phyloP scores from a whole-genome alignment of 1,140 invertebrate genomes.

The Caenorhabditis tropicalis region DNA sequence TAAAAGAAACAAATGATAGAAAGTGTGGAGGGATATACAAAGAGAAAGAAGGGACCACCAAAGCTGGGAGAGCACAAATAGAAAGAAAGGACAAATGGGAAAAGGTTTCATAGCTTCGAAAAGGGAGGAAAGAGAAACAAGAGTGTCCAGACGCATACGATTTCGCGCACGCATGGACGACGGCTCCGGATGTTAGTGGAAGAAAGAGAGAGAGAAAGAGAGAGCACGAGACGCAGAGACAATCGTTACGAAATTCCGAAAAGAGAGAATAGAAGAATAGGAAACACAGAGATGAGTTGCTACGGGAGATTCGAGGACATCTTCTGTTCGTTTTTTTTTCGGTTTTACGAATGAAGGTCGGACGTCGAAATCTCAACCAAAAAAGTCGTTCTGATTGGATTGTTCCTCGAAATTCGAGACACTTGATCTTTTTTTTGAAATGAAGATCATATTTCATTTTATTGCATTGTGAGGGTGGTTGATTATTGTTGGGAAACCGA shows the following conservation, averaged over 20 bases:
- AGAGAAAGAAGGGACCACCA: conserved; percentile 15
- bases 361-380: neutral
- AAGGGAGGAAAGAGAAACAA: neutral
- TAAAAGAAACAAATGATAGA: conserved; percentile 19
- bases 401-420: conserved; percentile 23
- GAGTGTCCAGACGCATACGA: conserved; percentile 36
- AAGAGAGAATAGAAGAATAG: neutral
- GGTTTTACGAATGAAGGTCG: neutral
- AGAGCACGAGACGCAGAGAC: neutral
- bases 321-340: neutral
- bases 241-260: neutral
- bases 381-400: neutral
- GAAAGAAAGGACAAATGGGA: conserved; percentile 42
- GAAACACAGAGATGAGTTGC: conserved; percentile 11
- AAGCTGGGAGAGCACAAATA: conserved; percentile 10
- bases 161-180: conserved; percentile 40
- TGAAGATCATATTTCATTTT: conserved; percentile 21
- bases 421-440: conserved; percentile 27
- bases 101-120: conserved; percentile 38
- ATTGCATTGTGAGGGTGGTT: neutral
- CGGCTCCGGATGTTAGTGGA: conserved; percentile 8
- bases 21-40: conserved; percentile 29
- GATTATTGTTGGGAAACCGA: neutral
- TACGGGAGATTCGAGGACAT: neutral
- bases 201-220: neutral